Percentiles rank a stretch among this genome's conserved stretches.
phyloP scores from a whole-genome alignment of 2,888 invertebrate genomes.

The Cantharis rufa region DNA sequence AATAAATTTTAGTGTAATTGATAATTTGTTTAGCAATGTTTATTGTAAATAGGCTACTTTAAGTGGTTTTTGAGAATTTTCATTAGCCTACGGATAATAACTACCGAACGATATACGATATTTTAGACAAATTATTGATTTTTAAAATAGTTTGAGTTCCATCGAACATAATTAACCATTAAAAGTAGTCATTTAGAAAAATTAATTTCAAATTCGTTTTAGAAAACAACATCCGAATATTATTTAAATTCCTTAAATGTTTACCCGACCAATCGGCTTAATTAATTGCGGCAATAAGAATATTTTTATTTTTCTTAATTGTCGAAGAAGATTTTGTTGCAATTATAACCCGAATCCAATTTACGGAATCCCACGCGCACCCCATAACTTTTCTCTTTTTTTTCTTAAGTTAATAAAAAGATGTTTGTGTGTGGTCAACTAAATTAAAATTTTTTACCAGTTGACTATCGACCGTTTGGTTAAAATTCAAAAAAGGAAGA shows the following conservation, averaged over 20 bases:
- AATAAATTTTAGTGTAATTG: constrained; percentile 34
- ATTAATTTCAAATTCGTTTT: neutral
- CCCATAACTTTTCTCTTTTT: neutral
- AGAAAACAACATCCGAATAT: neutral
- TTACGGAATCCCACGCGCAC: constrained; percentile 4
- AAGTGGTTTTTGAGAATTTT: constrained; percentile 36
- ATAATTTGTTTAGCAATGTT: constrained; percentile 29
- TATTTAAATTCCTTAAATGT: neutral
- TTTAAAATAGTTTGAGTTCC: neutral
- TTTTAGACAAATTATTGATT: neutral
- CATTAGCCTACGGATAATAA: constrained; percentile 28
- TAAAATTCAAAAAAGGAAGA: constrained; percentile 26
- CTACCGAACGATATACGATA: no score
- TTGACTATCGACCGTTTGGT: constrained; percentile 32
- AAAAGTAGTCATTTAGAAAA: neutral
- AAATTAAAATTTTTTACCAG: constrained; percentile 33
- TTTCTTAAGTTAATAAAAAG: neutral
- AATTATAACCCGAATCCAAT: constrained; percentile 5
- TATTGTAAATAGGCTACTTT: constrained; percentile 26
- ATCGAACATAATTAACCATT: neutral
- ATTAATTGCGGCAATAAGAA: neutral
- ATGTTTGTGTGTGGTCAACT: constrained; percentile 30
- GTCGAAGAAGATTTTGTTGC: neutral
- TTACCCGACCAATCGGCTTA: neutral
- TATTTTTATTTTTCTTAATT: neutral